Base-by-base conservation (phyloP, 2,113 vertebrate species). In the Lota lota region DNA sequence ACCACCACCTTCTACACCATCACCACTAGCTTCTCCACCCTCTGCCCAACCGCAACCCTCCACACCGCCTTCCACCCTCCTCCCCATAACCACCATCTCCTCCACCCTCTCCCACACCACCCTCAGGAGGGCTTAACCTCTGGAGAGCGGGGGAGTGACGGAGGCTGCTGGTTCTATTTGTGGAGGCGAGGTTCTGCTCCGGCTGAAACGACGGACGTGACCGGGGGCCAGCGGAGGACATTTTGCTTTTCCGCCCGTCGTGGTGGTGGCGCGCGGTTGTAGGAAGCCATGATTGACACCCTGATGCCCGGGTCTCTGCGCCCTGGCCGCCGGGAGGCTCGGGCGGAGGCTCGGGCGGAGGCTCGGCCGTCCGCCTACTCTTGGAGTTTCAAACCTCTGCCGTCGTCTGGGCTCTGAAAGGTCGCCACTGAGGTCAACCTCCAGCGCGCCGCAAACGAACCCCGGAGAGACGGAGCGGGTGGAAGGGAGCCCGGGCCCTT, bases 271-370 rank as follows among this genome's bases (percentile, higher is more conserved):
- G 40, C 12, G 40, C 40, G 40, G 7, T 94, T 90, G 89, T 85
- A 90, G 92, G 92, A 88, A 85, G 78, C 75, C 80, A 76, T 90
- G 80, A 69, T 79, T 80, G 88, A 11, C 12, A 14, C 40, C 40
- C 40, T 47, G 40, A 1, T 47, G 40, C 11, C 40, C 5, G 40
- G 40, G 40, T 47, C 28, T 47, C 40, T 47, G 5, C 7, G 40
- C 5, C 7, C 40, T 6, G 7, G 3, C 40, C 28, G 28, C 28
- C 4, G 28, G 28, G 28, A n/a, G n/a, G n/a, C n/a, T n/a, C n/a
- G n/a, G n/a, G n/a, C n/a, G n/a, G n/a, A n/a, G n/a, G n/a, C n/a
- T n/a, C n/a, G n/a, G n/a, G n/a, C n/a, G n/a, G n/a, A n/a, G n/a
- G n/a, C n/a, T n/a, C n/a, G n/a, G n/a, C n/a, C n/a, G 68, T 70